A percentile compares a stretch with the other conserved stretches of the same genome.
phyloP scores from a whole-genome alignment of 2,113 vertebrate genomes.

The Percina caprodes region DNA sequence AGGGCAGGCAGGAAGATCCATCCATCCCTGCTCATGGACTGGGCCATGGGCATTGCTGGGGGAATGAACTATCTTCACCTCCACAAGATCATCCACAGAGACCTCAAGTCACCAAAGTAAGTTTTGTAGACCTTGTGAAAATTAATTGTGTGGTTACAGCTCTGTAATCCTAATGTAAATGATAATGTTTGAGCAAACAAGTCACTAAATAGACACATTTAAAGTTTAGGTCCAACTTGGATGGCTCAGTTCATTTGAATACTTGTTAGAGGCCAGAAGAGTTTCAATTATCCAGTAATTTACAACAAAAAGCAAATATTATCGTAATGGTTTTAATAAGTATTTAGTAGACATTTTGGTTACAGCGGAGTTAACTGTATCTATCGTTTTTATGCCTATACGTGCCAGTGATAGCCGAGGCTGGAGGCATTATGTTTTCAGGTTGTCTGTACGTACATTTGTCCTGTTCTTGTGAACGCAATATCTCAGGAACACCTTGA shows the following conservation, averaged over 20 bases:
- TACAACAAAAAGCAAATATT: neutral
- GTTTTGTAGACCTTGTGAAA: constrained; percentile 7
- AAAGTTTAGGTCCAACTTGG: neutral
- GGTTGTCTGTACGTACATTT: no score
- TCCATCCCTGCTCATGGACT: constrained; percentile 94
- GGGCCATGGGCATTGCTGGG: constrained; percentile 98
- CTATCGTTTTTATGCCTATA: no score
- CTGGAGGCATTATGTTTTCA: no score
- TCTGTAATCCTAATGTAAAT: neutral
- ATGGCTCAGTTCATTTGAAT: neutral
- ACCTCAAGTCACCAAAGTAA: constrained; percentile 98
- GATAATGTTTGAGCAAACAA: neutral
- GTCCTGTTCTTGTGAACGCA: no score
- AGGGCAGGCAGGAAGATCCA: constrained; percentile 96
- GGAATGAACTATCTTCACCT: constrained; percentile 99
- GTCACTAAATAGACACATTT: neutral
- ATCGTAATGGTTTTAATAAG: neutral
- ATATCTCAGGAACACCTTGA: no score
- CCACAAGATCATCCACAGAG: constrained; percentile 99
- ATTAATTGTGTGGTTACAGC: neutral
- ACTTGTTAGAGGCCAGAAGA: neutral
- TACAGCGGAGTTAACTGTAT: neutral
- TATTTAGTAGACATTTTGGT: neutral
- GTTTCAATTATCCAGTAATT: neutral
- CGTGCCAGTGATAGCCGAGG: no score